Conservation (phyloP, 2,113 vertebrate genomes). For the Brachionichthys hirsutus region DNA sequence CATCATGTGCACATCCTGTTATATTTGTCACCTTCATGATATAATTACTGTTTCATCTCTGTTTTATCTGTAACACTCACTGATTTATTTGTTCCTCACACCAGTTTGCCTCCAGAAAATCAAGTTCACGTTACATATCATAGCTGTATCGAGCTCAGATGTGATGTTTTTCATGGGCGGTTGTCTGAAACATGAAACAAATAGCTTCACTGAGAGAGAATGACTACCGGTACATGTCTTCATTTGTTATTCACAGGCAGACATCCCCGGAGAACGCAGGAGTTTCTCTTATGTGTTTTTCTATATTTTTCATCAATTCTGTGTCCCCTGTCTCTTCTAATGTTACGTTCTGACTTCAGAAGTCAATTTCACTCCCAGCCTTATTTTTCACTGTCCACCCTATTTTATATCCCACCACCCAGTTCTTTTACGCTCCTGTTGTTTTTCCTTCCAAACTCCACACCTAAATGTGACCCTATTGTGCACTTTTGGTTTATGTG, state of each 20-base stretch:
- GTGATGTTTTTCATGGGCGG: constrained; percentile 35
- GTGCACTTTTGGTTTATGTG: constrained; percentile 21
- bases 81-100: constrained; percentile 33
- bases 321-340: constrained; percentile 42
- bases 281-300: constrained; percentile 50
- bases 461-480: constrained; percentile 24
- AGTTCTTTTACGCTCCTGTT: constrained; percentile 34
- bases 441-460: constrained; percentile 18
- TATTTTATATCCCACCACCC: constrained; percentile 50
- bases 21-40: constrained; percentile 1
- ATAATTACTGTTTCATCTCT: constrained; percentile 7
- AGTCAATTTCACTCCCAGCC: constrained; percentile 61
- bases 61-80: constrained; percentile 28
- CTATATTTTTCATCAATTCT: constrained; percentile 47
- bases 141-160: constrained; percentile 51
- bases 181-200: constrained; percentile 48
- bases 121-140: constrained; percentile 25
- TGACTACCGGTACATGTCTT: constrained; percentile 29
- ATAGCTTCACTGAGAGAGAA: constrained; percentile 19
- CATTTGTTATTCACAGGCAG: constrained; percentile 52
- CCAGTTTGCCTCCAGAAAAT: constrained; percentile 31
- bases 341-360: constrained; percentile 51
- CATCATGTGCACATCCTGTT: background rate
- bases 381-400: constrained; percentile 59
- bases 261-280: constrained; percentile 23